Conservation (phyloP, 1,140 invertebrate genomes). For the Pseudoatta argentina region DNA sequence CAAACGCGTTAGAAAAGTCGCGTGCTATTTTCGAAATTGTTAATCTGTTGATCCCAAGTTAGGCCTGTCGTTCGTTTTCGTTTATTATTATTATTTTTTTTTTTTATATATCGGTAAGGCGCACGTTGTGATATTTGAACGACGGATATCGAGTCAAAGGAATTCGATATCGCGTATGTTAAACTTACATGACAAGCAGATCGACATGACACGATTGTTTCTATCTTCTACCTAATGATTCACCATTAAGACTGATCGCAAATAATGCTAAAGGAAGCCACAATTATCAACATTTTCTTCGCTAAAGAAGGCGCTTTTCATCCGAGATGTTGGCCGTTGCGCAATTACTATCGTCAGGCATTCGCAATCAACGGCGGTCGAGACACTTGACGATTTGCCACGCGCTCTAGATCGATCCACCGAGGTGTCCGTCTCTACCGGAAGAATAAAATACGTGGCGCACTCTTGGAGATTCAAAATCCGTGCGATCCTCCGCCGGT, state of each 20-base stretch:
- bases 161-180: constrained; percentile 42
- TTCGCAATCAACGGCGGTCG: constrained; percentile 27
- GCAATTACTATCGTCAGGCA: background rate
- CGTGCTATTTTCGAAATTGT: constrained; percentile 29
- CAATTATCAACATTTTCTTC: background rate
- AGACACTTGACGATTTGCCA: constrained; percentile 27
- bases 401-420: constrained; percentile 38
- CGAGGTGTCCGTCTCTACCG: background rate
- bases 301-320: constrained; percentile 21
- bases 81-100: background rate
- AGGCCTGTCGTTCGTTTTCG: constrained; percentile 30
- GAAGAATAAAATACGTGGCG: background rate
- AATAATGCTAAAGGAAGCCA: constrained; percentile 43
- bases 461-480: background rate
- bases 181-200: constrained; percentile 14
- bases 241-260: background rate
- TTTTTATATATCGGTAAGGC: constrained; percentile 35
- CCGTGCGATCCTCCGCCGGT: constrained; percentile 14
- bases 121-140: constrained; percentile 55
- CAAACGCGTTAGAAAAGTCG: constrained; percentile 30
- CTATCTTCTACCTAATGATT: background rate
- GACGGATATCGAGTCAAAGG: constrained; percentile 24
- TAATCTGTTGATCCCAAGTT: constrained; percentile 31
- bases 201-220: constrained; percentile 13
- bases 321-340: background rate